Evolutionary conservation across 2,797 vertebrate species (phyloP), one percentile per base, ranked within the genome.

Genomic region (Naso thynnoides): DNA sequence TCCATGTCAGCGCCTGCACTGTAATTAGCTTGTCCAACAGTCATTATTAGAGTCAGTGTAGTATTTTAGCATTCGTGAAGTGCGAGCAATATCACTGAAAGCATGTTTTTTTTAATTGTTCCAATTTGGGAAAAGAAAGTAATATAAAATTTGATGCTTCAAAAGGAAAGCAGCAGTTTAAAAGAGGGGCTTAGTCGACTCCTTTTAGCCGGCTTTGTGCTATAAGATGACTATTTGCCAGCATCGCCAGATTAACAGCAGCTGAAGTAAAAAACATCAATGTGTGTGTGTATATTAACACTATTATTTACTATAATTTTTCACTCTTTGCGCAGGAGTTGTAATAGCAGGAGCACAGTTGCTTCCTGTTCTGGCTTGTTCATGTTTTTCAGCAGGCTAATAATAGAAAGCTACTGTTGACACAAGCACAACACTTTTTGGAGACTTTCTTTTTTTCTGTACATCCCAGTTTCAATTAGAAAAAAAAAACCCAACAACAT

Each of bases 11-110:
- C 6, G 44, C 48, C 29, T 4, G 49, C 44, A 42, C 66, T 65
- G 39, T 67, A 78, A 78, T 82, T 65, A 79, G 55, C 71, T 72
- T 45, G 64, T 71, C 65, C 58, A 29, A 52, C 23, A 57, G 38
- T 54, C 63, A 3, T 39, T n/a, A 41, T 59, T 54, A 36, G 39
- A 61, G 63, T 29, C 53, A 5, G 0, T 61, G 47, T 56, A 3
- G 74, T 59, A 63, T 78, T 63, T 53, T 31, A 63, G 56, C 19
- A 26, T 15, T 73, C 76, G n/a, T 27, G 18, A 55, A 57, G 5
- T 52, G 3, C 48, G 48, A 48, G 48, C 11, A 39, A 19, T 53
- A 45, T 56, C 36, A 60, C 44, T 47, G 8, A 9, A 58, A 58
- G 48, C 42, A 13, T 9, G 18, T 21, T 63, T 56, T 65, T 29